Evolutionary conservation across 2,113 vertebrate genomes (phyloP), one percentile per base, ranked within the genome.

Genomic region (Diphyllodes magnificus): DNA sequence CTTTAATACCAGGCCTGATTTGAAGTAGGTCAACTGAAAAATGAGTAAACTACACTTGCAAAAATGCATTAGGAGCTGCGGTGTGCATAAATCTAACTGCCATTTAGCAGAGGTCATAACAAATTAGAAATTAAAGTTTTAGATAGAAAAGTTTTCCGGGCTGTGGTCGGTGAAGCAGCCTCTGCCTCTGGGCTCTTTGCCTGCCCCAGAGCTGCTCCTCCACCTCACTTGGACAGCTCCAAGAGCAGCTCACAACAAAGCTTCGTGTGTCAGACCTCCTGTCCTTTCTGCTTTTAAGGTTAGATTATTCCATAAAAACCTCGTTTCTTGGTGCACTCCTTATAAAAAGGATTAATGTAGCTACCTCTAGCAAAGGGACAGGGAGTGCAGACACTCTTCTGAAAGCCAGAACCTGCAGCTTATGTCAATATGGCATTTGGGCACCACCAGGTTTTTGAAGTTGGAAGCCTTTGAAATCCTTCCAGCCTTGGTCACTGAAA

Each of bases 21-120:
- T 79, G 87, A 96, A 96, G 72, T 89, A 96, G 75, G 95, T 93
- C 94, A 95, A 15, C 77, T 83, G 82, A 88, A 95, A 93, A 94
- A 93, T 56, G 51, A 82, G 88, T 86, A 83, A 84, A 94, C 95
- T 90, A 82, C 71, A 66, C 40, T 92, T 70, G 59, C 64, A 69
- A 65, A 93, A 96, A 82, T 25, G 75, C 73, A 86, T 81, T 45
- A 82, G 85, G 65, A 64, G n/a, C 47, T 77, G 72, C 0, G 0
- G 50, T 30, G 37, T 66, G 42, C 77, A 25, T 66, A 91, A 90
- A 95, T 93, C 76, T 73, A 82, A 19, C 53, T 73, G 65, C 71
- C 56, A 19, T 44, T 72, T 47, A 90, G 61, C 39, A 84, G 72
- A 71, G 71, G 61, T 75, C 64, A 37, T 54, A 72, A 59, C 23